Percentiles rank a stretch among this genome's conserved stretches.
Conservation (phyloP, 2,888 invertebrate genomes). For the Dynastes maya region DNA sequence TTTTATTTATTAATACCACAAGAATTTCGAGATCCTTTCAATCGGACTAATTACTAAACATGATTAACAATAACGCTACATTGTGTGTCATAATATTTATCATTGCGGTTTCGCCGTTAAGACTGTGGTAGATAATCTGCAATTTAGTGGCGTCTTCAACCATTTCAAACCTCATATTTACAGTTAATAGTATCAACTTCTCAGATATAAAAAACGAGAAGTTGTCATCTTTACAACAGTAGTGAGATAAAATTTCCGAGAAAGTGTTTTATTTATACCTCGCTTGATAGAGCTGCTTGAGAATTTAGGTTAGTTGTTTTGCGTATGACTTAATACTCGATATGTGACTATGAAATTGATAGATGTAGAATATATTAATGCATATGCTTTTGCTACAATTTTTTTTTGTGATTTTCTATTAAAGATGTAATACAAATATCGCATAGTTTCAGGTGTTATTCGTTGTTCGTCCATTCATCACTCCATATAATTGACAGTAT, state of each 20-base stretch:
- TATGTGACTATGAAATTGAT: background rate
- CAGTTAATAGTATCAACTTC: conserved; percentile 30
- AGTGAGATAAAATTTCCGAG: conserved; percentile 22
- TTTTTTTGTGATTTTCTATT: no score
- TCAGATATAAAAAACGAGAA: background rate
- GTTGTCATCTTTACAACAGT: conserved; percentile 8
- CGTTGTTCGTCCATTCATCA: no score
- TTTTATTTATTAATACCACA: no score
- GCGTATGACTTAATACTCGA: conserved; percentile 2
- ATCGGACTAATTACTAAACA: background rate
- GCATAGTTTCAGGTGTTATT: no score
- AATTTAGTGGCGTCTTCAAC: conserved; percentile 36
- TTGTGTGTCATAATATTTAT: conserved; percentile 6
- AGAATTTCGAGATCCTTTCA: no score
- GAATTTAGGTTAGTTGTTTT: background rate
- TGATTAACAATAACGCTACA: background rate
- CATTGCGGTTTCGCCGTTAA: conserved; percentile 34
- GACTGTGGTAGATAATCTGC: conserved; percentile 36
- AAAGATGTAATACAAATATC: no score
- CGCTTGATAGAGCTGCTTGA: background rate
- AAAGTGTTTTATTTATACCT: conserved; percentile 24
- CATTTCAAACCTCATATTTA: conserved; percentile 28
- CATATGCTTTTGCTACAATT: no score
- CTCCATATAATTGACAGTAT: no score
- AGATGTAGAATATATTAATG: no score